Conservation (phyloP, 2,113 vertebrate species). For the Gnathonemus echidnorhynchus region DNA sequence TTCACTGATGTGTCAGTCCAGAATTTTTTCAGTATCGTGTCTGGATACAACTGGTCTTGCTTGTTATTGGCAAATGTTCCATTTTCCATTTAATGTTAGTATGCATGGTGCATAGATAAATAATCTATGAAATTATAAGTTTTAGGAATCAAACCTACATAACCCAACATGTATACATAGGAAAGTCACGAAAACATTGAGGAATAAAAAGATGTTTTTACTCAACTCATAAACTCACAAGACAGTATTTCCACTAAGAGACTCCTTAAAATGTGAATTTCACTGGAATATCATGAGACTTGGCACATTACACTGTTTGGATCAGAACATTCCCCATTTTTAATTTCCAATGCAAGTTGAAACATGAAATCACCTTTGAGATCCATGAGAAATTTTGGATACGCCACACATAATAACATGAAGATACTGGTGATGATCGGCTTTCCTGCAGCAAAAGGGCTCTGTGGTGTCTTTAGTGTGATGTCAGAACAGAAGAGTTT, state of each 20-base stretch:
- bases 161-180: background rate
- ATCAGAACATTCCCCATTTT: background rate
- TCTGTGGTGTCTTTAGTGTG: background rate
- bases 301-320: background rate
- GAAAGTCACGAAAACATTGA: background rate
- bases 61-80: background rate
- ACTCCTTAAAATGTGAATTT: background rate
- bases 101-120: background rate
- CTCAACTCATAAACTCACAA: background rate
- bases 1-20: background rate
- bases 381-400: background rate
- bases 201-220: background rate
- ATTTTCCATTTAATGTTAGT: background rate
- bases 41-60: background rate
- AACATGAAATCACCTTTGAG: background rate
- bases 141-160: background rate
- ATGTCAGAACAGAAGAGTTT: background rate
- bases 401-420: background rate
- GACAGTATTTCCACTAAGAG: background rate
- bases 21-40: background rate
- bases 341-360: background rate
- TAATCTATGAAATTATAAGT: background rate
- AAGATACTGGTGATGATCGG: background rate
- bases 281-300: background rate
- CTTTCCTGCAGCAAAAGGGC: background rate